phyloP scores from a whole-genome alignment of 2,888 invertebrate genomes.

The Luperina nickerlii region DNA sequence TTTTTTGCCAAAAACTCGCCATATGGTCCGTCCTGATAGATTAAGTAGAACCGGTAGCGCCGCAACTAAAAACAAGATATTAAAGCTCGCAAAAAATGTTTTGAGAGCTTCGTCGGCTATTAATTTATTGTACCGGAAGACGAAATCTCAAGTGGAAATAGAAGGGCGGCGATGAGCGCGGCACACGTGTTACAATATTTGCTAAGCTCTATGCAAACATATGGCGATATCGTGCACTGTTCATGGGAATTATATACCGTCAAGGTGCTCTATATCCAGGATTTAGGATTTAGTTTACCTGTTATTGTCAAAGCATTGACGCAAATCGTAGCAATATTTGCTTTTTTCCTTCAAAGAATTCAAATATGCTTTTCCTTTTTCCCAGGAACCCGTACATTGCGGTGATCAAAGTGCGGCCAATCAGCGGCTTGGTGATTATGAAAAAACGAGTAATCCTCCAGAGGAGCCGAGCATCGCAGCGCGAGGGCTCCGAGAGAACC shows the following conservation, averaged over 20 bases:
- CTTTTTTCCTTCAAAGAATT: constrained; percentile 60
- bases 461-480: constrained; percentile 83
- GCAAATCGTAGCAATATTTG: constrained; percentile 42
- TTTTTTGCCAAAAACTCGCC: constrained; percentile 68
- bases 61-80: constrained; percentile 78
- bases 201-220: constrained; percentile 87
- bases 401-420: constrained; percentile 88
- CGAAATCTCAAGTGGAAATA: constrained; percentile 90
- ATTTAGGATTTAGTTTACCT: constrained; percentile 55
- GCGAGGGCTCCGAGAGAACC: constrained; percentile 86
- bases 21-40: constrained; percentile 79
- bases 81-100: constrained; percentile 79
- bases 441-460: constrained; percentile 88
- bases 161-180: constrained; percentile 82
- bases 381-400: constrained; percentile 86
- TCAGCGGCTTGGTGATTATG: constrained; percentile 88
- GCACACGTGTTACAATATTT: constrained; percentile 91
- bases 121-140: constrained; percentile 90
- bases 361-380: constrained; percentile 79
- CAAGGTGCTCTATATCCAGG: constrained; percentile 38
- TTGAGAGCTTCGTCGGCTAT: constrained; percentile 78
- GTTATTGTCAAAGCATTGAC: constrained; percentile 63
- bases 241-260: constrained; percentile 72
- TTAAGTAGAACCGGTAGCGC: constrained; percentile 79
- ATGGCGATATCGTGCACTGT: constrained; percentile 80